These are phyloP conservation scores for Phymatocera aterrima DNA, from an alignment of 2,888 invertebrate species.

Conservation along the genomic window DNA sequence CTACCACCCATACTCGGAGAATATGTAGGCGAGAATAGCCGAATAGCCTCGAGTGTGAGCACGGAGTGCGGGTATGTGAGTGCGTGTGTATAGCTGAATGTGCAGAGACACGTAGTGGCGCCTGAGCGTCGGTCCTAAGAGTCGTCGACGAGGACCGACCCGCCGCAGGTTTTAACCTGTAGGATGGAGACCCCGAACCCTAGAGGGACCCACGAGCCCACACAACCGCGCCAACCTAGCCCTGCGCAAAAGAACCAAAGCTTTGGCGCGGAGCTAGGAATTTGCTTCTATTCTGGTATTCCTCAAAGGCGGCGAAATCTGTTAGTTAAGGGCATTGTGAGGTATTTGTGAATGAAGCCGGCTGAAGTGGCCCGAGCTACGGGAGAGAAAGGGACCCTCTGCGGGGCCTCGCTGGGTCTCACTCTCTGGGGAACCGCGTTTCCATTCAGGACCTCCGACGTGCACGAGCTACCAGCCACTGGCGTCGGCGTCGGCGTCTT, in stretches of 20 bases:
- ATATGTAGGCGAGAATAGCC: conserved; percentile 52
- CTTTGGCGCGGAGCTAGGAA: conserved; percentile 25
- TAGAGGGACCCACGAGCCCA: conserved; percentile 16
- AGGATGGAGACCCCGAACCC: conserved; percentile 5
- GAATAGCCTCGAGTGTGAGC: conserved; percentile 4
- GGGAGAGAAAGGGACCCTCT: conserved; percentile 27
- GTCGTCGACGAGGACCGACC: conserved; percentile 15
- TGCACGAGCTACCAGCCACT: conserved; percentile 61
- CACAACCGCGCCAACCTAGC: conserved; percentile 11
- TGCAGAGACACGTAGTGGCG: conserved; percentile 42
- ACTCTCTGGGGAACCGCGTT: conserved; percentile 48
- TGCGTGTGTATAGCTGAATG: not conserved
- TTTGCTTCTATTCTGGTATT: conserved; percentile 47
- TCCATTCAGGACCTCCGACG: conserved; percentile 64
- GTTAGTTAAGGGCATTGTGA: conserved; percentile 68
- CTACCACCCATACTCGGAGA: conserved; percentile 51
- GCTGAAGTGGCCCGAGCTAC: conserved; percentile 48
- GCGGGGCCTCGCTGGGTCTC: conserved; percentile 21
- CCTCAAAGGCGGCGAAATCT: conserved; percentile 61
- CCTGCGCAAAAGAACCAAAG: conserved; percentile 25
- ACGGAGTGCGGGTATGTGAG: not conserved
- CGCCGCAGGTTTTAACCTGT: conserved; percentile 40
- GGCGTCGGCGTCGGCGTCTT: conserved; percentile 58
- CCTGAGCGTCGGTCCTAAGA: conserved; percentile 40
- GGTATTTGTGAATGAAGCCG: conserved; percentile 66